These are phyloP conservation scores for Zingel zingel DNA, from an alignment of 2,113 vertebrate genomes.

Conservation along the genomic window DNA sequence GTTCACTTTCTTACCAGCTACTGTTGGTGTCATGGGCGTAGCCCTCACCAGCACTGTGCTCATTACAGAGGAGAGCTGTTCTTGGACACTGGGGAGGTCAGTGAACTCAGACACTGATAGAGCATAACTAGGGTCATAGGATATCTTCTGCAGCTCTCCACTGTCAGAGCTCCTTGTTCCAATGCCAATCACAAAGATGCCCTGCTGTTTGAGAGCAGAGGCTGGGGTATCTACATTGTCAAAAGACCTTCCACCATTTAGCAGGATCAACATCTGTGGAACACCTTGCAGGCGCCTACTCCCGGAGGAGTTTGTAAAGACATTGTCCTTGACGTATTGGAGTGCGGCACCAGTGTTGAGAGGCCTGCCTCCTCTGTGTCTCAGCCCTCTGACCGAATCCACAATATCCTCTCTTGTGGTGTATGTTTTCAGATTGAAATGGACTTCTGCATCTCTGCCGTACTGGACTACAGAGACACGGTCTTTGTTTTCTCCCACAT, in stretches of 20 bases:
- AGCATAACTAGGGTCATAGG: not conserved
- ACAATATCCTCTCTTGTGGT: conserved; percentile 48
- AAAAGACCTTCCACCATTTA: conserved; percentile 68
- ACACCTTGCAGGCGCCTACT: conserved; percentile 84
- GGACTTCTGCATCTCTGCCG: conserved; percentile 57
- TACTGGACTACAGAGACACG: conserved; percentile 67
- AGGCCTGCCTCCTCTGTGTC: conserved; percentile 67
- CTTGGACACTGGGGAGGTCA: conserved; percentile 11
- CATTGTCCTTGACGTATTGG: conserved; percentile 77
- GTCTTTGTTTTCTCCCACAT: conserved; percentile 61
- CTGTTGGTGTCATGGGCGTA: conserved; percentile 15
- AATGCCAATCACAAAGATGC: no score
- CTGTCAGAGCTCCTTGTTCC: conserved; percentile 17
- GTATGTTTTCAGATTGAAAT: conserved; percentile 68
- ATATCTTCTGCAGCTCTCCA: conserved; percentile 19
- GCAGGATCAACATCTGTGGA: conserved; percentile 83
- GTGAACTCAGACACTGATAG: conserved; percentile 16
- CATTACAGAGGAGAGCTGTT: conserved; percentile 9
- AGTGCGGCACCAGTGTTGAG: conserved; percentile 85
- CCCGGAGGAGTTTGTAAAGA: conserved; percentile 86
- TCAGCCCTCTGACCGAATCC: conserved; percentile 46
- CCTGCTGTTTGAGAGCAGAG: no score
- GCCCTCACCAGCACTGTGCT: not conserved
- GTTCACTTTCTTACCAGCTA: conserved; percentile 22
- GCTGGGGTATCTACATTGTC: conserved; percentile 23